Evolutionary conservation across 2,113 vertebrate genomes (phyloP).

Genomic region (Dipodomys spectabilis): DNA sequence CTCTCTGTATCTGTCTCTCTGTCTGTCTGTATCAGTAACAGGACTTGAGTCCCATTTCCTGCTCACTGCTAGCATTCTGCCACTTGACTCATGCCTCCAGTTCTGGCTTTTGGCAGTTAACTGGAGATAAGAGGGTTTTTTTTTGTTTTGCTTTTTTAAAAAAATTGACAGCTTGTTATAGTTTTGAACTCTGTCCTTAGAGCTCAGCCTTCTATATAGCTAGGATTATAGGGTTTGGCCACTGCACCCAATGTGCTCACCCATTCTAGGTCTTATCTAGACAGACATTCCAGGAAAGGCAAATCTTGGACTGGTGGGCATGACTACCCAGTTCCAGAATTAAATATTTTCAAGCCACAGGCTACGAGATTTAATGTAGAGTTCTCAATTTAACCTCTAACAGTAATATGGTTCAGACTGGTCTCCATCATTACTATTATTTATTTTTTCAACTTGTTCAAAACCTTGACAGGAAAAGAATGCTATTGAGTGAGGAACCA

Average conservation of each 20-base stretch:
- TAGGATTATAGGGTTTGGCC: too few species aligned
- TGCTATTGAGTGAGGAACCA: neutral
- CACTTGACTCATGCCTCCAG: too few species aligned
- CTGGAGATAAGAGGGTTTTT: too few species aligned
- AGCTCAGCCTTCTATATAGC: too few species aligned
- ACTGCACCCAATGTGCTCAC: too few species aligned
- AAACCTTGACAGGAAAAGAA: neutral
- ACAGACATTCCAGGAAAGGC: neutral
- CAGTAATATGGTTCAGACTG: neutral
- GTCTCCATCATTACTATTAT: neutral
- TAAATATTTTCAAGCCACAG: neutral
- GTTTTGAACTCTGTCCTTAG: too few species aligned
- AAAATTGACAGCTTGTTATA: too few species aligned
- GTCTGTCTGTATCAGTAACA: too few species aligned
- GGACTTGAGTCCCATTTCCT: too few species aligned
- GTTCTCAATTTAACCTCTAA: neutral
- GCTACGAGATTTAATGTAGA: neutral
- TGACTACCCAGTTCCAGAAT: neutral
- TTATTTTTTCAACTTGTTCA: slow-evolving; percentile 7
- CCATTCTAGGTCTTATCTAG: neutral
- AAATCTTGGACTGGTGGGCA: neutral
- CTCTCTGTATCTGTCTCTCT: neutral
- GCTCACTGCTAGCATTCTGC: too few species aligned
- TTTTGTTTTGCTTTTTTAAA: too few species aligned
- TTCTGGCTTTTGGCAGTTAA: too few species aligned